Conservation (phyloP, 1,140 invertebrate genomes). For the Anoplophora glabripennis region DNA sequence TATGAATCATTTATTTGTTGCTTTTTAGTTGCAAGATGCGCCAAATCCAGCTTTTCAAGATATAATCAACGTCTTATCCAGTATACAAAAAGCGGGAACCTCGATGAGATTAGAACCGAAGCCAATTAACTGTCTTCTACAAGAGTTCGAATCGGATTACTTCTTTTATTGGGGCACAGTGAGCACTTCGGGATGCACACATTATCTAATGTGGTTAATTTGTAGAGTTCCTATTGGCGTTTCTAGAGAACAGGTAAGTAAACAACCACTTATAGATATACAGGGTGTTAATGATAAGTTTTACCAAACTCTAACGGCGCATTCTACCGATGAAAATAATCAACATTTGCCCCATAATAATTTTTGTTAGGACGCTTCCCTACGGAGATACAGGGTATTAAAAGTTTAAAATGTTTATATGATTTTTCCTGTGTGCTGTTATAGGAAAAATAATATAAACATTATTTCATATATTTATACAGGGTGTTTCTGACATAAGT, state of each 20-base stretch:
- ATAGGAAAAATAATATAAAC: too few relatives aligned
- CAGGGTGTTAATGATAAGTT: too few relatives aligned
- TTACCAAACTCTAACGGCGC: conserved; percentile 7
- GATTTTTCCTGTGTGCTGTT: too few relatives aligned
- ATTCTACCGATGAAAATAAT: too few relatives aligned
- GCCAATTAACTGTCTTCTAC: conserved; percentile 53
- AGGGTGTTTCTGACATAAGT: too few relatives aligned
- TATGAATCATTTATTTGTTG: too few relatives aligned
- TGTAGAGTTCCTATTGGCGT: conserved; percentile 41
- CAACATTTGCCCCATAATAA: too few relatives aligned
- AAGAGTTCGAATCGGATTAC: conserved; percentile 57
- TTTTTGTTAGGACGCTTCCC: too few relatives aligned
- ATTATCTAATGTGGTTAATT: conserved; percentile 47
- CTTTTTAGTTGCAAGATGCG: conserved; percentile 53
- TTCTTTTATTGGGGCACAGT: conserved; percentile 70
- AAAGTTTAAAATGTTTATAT: too few relatives aligned
- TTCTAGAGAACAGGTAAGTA: conserved; percentile 42
- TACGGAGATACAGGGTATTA: too few relatives aligned
- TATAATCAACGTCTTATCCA: conserved; percentile 52
- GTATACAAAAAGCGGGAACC: conserved; percentile 53
- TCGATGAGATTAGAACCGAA: conserved; percentile 52
- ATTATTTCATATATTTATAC: too few relatives aligned
- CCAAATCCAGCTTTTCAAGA: conserved; percentile 52
- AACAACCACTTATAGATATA: neutral
- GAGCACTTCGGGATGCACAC: conserved; percentile 34